phyloP scores from a whole-genome alignment of 2,113 vertebrate species.

The Crotalus horridus region DNA sequence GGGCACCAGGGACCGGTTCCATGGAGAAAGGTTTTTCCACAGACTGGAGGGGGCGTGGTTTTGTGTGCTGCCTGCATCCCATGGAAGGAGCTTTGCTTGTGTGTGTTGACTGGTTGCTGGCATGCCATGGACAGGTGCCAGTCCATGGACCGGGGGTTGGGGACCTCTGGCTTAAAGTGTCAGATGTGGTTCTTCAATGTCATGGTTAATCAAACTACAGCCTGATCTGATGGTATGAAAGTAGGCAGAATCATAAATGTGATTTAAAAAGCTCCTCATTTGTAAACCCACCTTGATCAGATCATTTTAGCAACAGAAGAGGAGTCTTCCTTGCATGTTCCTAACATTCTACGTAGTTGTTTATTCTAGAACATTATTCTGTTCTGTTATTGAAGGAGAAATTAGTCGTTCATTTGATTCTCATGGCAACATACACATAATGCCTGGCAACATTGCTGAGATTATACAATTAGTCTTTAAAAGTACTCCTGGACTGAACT shows the following conservation, averaged over 20 bases:
- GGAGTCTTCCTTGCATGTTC: neutral
- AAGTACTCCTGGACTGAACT: neutral
- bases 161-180: neutral
- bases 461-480: neutral
- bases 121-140: too few species aligned
- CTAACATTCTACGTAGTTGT: neutral
- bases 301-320: neutral
- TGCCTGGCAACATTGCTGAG: neutral
- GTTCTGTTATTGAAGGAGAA: neutral
- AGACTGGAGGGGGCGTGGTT: too few species aligned
- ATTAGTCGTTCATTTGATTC: neutral
- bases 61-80: too few species aligned
- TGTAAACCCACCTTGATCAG: neutral
- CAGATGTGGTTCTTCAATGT: neutral
- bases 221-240: neutral
- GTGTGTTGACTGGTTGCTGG: too few species aligned
- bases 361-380: neutral
- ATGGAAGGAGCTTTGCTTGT: too few species aligned
- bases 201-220: neutral
- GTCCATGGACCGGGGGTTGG: too few species aligned
- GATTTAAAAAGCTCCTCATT: neutral
- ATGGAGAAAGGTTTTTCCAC: too few species aligned
- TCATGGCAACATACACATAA: neutral
- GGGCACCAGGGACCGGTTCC: too few species aligned
- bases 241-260: neutral